Evolutionary conservation across 2,113 vertebrate species (phyloP).

Genomic region (Vombatus ursinus): DNA sequence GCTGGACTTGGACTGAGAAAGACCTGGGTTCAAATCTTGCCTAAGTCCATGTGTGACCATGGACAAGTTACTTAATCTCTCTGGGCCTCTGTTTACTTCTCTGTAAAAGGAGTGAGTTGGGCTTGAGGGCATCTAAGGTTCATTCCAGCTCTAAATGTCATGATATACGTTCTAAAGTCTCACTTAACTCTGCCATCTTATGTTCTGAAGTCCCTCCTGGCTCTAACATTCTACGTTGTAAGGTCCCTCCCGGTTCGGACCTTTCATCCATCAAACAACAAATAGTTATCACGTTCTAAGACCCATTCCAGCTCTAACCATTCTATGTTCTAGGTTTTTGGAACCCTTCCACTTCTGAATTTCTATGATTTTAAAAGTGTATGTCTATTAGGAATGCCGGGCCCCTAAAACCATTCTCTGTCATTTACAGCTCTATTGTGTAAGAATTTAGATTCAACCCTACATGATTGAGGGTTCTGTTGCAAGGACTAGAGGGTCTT

Average conservation of each 20-base stretch:
- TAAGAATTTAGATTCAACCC: not conserved
- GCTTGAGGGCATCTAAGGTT: not conserved
- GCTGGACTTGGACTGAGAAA: not conserved
- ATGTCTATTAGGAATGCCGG: not conserved
- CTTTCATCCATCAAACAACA: not conserved
- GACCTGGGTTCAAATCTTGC: not conserved
- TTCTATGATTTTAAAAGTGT: not conserved
- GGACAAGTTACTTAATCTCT: not conserved
- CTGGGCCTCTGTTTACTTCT: not conserved
- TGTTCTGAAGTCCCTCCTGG: not conserved
- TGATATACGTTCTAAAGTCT: not conserved
- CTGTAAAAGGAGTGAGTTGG: not conserved
- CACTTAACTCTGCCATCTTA: not conserved
- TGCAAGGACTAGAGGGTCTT: not conserved
- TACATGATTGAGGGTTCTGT: constrained; percentile 4
- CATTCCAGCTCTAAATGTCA: not conserved
- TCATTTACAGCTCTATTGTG: constrained; percentile 56
- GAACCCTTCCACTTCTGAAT: not conserved
- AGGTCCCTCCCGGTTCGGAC: not conserved
- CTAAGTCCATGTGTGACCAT: not conserved
- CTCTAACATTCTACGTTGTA: not conserved
- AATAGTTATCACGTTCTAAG: not conserved
- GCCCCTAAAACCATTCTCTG: not conserved
- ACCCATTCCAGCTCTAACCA: not conserved
- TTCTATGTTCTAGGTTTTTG: not conserved